Percentiles rank a stretch among this genome's conserved stretches.
These are phyloP conservation scores for Siniperca knerii DNA, from an alignment of 2,113 vertebrate genomes.

Conservation along the genomic window DNA sequence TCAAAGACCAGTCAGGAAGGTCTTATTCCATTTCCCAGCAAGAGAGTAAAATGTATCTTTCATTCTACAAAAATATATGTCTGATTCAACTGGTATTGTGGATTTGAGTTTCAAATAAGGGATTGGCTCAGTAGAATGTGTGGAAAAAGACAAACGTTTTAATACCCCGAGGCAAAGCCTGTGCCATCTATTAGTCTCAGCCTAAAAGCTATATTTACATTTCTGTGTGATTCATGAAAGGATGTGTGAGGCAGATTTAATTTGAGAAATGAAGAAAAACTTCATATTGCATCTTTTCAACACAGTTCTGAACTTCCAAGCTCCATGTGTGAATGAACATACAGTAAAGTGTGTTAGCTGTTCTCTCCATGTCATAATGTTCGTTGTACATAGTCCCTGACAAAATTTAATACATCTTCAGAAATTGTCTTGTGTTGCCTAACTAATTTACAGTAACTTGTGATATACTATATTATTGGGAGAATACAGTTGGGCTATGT, in stretches of 20 bases:
- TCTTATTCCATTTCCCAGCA: conserved; percentile 9
- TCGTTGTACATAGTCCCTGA: background rate
- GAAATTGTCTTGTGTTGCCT: background rate
- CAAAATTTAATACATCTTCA: background rate
- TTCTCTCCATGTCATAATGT: background rate
- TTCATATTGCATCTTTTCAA: background rate
- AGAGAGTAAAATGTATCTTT: background rate
- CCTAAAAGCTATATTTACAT: conserved; percentile 10
- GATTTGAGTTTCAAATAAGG: conserved; percentile 20
- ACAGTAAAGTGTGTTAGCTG: background rate
- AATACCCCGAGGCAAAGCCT: background rate
- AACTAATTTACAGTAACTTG: background rate
- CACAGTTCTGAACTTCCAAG: background rate
- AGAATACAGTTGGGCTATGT: background rate
- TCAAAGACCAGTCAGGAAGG: conserved; percentile 17
- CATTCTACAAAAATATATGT: background rate
- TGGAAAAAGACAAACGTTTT: conserved; percentile 16
- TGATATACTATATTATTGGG: background rate
- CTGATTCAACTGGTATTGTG: conserved; percentile 22
- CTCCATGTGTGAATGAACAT: background rate
- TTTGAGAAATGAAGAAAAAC: conserved; percentile 1
- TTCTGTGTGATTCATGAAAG: conserved; percentile 12
- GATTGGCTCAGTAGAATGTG: background rate
- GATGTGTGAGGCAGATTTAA: conserved; percentile 1
- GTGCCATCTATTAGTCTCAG: conserved; percentile 21